A percentile compares a stretch with the other conserved stretches of the same genome.
These are phyloP conservation scores for Cephalopachus bancanus DNA, from an alignment of 2,797 vertebrate genomes.

Conservation along the genomic window DNA sequence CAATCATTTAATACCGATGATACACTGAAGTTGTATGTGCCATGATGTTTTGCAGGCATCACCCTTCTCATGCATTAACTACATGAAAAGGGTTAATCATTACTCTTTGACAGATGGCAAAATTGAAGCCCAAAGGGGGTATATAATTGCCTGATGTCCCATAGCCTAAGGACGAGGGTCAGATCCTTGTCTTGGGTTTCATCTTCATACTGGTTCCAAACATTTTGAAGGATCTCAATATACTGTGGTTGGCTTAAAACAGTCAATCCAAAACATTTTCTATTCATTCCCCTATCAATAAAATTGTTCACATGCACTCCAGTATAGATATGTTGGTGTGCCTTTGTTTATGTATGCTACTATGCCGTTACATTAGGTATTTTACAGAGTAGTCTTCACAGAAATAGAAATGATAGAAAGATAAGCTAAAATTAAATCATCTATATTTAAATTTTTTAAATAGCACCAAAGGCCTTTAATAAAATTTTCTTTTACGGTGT, in stretches of 20 bases:
- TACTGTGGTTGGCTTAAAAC: background rate
- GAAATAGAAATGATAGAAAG: background rate
- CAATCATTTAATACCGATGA: background rate
- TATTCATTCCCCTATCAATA: fast-evolving
- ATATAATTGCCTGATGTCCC: background rate
- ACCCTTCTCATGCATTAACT: too few relatives aligned
- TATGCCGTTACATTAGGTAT: fast-evolving
- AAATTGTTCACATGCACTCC: too few relatives aligned
- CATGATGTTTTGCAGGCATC: fast-evolving
- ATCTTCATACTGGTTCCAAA: background rate
- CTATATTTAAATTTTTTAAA: background rate
- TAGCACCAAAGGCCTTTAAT: background rate
- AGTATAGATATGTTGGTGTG: fast-evolving
- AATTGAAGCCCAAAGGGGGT: too few relatives aligned
- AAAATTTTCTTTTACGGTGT: background rate
- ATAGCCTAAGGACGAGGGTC: fast-evolving
- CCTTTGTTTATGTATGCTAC: background rate
- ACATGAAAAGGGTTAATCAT: fast-evolving
- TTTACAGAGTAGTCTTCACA: background rate
- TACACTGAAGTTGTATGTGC: background rate
- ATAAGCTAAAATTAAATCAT: background rate
- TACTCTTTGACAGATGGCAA: too few relatives aligned
- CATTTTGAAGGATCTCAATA: background rate
- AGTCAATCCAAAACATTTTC: background rate
- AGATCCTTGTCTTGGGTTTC: background rate